Conservation (phyloP, 2,888 invertebrate species). For the Cantharis nigra region DNA sequence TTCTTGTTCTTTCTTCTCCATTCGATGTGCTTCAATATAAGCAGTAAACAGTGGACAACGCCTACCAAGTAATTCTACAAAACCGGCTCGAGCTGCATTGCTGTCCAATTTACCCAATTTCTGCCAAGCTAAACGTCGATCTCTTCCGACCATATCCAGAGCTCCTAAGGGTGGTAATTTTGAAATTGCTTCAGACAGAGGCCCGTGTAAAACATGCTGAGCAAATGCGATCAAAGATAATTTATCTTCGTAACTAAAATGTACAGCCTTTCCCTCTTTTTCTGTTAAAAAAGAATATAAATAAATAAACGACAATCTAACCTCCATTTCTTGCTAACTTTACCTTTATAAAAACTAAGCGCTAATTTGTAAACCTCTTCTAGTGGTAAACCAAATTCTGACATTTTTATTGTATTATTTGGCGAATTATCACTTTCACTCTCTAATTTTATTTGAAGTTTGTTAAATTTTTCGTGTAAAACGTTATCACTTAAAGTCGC, state of each 20-base stretch:
- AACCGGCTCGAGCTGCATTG: constrained; percentile 89
- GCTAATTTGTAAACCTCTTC: constrained; percentile 88
- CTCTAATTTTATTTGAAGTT: constrained; percentile 39
- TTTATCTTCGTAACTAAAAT: constrained; percentile 92
- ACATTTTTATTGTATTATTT: constrained; percentile 31
- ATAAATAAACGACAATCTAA: constrained; percentile 15
- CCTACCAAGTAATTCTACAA: constrained; percentile 83
- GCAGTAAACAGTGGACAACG: constrained; percentile 90
- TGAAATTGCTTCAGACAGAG: constrained; percentile 71
- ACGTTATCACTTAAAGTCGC: background rate
- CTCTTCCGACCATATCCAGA: constrained; percentile 92
- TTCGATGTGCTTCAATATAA: constrained; percentile 87
- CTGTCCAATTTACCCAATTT: constrained; percentile 82
- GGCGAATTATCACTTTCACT: constrained; percentile 24
- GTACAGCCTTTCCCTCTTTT: constrained; percentile 96
- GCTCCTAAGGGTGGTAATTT: constrained; percentile 82
- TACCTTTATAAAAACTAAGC: constrained; percentile 92
- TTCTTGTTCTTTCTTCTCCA: constrained; percentile 82
- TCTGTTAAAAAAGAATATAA: constrained; percentile 62
- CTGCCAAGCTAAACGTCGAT: constrained; percentile 93
- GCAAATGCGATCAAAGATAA: constrained; percentile 89
- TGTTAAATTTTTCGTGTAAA: constrained; percentile 43
- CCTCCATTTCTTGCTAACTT: background rate
- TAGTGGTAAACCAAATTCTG: constrained; percentile 70
- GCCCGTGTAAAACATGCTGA: constrained; percentile 88